Conservation (phyloP, 2,888 invertebrate genomes). For the Drosophila siamana region DNA sequence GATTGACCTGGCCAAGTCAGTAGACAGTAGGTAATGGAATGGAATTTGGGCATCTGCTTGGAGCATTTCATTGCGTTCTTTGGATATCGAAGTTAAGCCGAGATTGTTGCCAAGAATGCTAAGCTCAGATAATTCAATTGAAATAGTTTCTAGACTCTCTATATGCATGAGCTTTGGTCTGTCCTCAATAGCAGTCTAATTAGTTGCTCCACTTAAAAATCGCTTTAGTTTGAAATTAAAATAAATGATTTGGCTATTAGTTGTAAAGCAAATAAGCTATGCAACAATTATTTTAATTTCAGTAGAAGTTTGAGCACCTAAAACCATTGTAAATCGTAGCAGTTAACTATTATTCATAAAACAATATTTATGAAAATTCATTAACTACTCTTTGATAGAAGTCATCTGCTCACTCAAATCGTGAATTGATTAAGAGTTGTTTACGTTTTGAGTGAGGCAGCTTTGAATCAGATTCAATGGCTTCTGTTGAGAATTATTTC, state of each 20-base stretch:
- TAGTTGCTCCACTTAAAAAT: conserved; percentile 28
- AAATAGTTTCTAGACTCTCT: conserved; percentile 24
- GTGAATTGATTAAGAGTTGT: conserved; percentile 5
- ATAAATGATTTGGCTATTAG: conserved; percentile 4
- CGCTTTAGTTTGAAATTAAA: background rate
- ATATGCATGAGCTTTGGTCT: conserved; percentile 7
- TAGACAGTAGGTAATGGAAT: conserved; percentile 52
- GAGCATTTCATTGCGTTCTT: conserved; percentile 41
- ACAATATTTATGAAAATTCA: background rate
- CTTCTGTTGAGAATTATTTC: conserved; percentile 37
- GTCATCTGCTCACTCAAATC: conserved; percentile 2
- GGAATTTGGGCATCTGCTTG: conserved; percentile 52
- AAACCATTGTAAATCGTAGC: too few species aligned
- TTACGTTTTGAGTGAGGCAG: background rate
- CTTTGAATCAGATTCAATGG: conserved; percentile 4
- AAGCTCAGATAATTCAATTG: conserved; percentile 45
- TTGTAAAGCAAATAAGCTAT: background rate
- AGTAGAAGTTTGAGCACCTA: background rate
- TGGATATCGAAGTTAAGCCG: conserved; percentile 42
- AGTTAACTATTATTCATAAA: background rate
- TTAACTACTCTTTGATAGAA: background rate
- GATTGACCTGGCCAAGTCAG: conserved; percentile 59
- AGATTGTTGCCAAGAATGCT: conserved; percentile 26
- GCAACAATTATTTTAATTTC: background rate
- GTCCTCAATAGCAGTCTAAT: conserved; percentile 7